Evolutionary conservation across 53 echinoderm and acorn worm genomes (phyloP).

Genomic region (Astropecten irregularis): DNA sequence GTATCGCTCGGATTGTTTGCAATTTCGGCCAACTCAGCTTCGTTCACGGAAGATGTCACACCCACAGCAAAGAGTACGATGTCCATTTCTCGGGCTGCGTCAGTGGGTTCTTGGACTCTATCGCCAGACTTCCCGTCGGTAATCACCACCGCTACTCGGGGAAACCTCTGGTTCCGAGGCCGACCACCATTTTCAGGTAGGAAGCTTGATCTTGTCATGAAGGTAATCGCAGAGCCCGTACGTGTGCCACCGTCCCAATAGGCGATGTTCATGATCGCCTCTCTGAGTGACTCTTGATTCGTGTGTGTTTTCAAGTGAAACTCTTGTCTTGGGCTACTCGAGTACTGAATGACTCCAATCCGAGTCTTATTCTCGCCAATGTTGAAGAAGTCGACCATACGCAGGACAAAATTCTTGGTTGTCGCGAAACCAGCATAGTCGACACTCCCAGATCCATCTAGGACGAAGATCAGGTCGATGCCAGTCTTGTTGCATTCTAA

Average conservation of each 20-base stretch:
- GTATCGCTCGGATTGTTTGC: constrained; percentile 21
- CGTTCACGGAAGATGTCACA: background rate
- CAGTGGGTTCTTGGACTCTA: background rate
- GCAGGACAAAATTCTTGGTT: constrained; percentile 21
- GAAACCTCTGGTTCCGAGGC: background rate
- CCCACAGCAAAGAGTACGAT: constrained; percentile 18
- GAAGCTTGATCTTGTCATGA: background rate
- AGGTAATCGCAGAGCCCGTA: background rate
- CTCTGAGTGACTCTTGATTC: background rate
- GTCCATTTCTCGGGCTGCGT: background rate
- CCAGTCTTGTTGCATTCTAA: background rate
- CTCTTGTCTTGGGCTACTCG: background rate
- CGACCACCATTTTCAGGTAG: background rate
- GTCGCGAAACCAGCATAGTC: background rate
- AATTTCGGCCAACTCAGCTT: constrained; percentile 14
- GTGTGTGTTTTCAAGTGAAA: constrained; percentile 19
- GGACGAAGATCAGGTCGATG: constrained; percentile 30
- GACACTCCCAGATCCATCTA: constrained; percentile 41
- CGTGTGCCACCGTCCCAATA: background rate
- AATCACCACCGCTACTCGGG: constrained; percentile 13
- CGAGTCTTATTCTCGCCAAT: constrained; percentile 19
- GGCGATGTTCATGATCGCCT: background rate
- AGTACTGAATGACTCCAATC: constrained; percentile 34
- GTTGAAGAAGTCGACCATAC: background rate
- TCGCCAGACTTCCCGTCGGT: constrained; percentile 12